Conservation (phyloP, 2,888 invertebrate genomes). For the Pandemis cinnamomeana region DNA sequence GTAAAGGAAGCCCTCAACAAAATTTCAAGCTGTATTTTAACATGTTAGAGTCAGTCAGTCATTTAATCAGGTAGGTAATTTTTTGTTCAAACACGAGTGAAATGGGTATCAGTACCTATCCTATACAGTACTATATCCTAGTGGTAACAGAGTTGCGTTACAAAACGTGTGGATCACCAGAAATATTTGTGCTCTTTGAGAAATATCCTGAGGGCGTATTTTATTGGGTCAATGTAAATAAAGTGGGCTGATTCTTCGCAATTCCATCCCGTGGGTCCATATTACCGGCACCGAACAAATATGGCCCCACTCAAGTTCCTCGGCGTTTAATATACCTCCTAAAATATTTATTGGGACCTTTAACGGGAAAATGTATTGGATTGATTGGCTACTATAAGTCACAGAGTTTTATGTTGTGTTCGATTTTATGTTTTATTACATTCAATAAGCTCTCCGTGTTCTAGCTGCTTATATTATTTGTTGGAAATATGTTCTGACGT, state of each 20-base stretch:
- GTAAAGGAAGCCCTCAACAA: no score
- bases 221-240: constrained; percentile 71
- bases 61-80: no score
- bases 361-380: constrained; percentile 27
- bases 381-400: constrained; percentile 22
- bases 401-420: constrained; percentile 4
- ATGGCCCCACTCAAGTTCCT: constrained; percentile 39
- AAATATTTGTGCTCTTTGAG: constrained; percentile 58
- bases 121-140: no score
- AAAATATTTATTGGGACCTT: constrained; percentile 32
- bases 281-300: constrained; percentile 51
- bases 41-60: no score
- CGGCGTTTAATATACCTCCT: constrained; percentile 32
- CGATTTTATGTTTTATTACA: constrained; percentile 11
- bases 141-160: neutral
- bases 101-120: neutral
- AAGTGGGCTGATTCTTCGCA: constrained; percentile 55
- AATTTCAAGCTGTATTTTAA: no score
- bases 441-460: constrained; percentile 1
- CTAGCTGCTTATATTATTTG: neutral
- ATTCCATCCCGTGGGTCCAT: constrained; percentile 57
- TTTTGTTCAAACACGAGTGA: neutral
- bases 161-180: constrained; percentile 41
- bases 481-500: neutral
- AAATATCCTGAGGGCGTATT: constrained; percentile 50